Percentiles rank a stretch among this genome's conserved stretches.
These are phyloP conservation scores for Oreochromis niloticus DNA, from an alignment of 2,113 vertebrate species.

Conservation along the genomic window DNA sequence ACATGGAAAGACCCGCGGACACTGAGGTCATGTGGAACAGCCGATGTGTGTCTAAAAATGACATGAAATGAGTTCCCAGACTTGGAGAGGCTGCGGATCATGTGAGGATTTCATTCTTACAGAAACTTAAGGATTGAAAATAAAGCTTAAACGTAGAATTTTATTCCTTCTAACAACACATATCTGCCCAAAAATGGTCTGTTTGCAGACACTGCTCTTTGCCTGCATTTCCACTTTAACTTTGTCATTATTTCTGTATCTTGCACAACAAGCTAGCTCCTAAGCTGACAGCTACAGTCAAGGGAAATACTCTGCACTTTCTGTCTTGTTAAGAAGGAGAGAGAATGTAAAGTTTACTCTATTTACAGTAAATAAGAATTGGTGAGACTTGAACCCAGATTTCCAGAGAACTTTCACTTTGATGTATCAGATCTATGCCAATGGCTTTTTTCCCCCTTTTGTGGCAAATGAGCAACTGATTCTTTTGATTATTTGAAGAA, in stretches of 20 bases:
- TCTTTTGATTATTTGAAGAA: neutral
- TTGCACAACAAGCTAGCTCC: neutral
- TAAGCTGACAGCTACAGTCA: neutral
- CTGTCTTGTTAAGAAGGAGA: neutral
- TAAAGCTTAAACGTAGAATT: neutral
- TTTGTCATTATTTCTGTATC: neutral
- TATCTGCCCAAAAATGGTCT: neutral
- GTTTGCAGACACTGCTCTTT: neutral
- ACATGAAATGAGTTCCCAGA: neutral
- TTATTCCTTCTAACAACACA: neutral
- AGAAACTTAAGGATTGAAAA: neutral
- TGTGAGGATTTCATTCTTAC: neutral
- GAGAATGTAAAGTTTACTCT: neutral
- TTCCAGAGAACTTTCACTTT: neutral
- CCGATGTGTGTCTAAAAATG: neutral
- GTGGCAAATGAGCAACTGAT: neutral
- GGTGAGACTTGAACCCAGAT: neutral
- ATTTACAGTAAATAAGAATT: neutral
- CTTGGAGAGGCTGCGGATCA: neutral
- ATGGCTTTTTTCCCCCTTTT: rapidly evolving
- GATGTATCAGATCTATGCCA: neutral
- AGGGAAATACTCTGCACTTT: neutral
- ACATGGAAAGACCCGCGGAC: neutral
- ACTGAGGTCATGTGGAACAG: neutral
- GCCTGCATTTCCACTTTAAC: neutral